Base-by-base conservation (phyloP, 2,888 invertebrate genomes). In the Diadegma fenestrale region DNA sequence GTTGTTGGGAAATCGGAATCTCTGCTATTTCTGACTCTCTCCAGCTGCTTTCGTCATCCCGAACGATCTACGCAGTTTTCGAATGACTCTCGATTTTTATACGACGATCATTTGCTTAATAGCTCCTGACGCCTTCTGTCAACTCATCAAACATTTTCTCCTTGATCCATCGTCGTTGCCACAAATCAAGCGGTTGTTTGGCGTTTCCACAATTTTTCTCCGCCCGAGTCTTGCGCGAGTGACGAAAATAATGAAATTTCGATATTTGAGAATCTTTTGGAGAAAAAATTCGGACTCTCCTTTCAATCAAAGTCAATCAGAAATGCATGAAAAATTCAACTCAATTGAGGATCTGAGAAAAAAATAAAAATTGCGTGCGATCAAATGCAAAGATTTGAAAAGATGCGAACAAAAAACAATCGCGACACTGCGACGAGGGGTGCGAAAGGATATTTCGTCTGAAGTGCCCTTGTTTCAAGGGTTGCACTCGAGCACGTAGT, bases 401-500 rank as follows among this genome's bases (percentile, higher is more conserved):
- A 68, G 54, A 48, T 33, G 41, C 64, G 64, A 82, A 64, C 37
- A 69, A 79, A 71, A 71, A 79, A 43, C 33, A 51, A 51, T 68
- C 41, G 19, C 17, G 77, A 77, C 22, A 14, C 48, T 48, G 61
- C 61, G 66, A 58, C 45, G 68, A 68, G 45, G 64, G 58, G 73
- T 69, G n/a, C n/a, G 51, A 79, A 80, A 79, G 69, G 63, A 26
- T 51, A 69, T 51, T 79, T 73, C 71, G 19, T 17, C 48, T 66
- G 63, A 54, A 79, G 79, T 79, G 41, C 69, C 33, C 75, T 79
- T 79, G 69, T 63, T 75, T 75, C 75, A 41, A 83, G 83, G 69
- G 83, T 69, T 63, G 48, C 79, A 83, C 83, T 83, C 75, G 75
- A 79, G 73, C 69, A 79, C 75, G 79, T 75, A 79, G 58, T 66